These are phyloP conservation scores for Ctenosaura bakeri DNA, from an alignment of 2,797 vertebrate genomes.

Conservation along the genomic window DNA sequence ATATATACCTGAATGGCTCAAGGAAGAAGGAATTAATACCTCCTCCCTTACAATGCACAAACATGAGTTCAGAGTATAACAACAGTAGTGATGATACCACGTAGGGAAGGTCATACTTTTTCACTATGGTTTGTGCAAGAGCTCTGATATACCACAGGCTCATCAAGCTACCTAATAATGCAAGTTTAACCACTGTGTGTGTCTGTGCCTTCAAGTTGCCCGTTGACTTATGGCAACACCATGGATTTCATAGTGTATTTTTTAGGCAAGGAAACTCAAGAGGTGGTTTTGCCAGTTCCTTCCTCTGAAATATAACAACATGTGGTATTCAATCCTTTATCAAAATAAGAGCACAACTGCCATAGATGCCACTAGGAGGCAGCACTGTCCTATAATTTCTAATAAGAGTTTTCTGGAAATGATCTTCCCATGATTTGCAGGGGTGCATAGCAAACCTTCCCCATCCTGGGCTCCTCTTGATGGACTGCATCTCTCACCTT, in stretches of 20 bases:
- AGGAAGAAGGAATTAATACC: neutral
- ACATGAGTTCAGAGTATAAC: neutral
- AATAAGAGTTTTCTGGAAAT: neutral
- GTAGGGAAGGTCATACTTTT: neutral
- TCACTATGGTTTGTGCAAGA: neutral
- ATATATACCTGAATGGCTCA: neutral
- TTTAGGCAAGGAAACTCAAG: too few relatives aligned
- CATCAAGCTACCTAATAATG: too few relatives aligned
- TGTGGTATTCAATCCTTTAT: too few relatives aligned
- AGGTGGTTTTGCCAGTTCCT: too few relatives aligned
- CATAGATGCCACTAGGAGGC: conserved; percentile 15
- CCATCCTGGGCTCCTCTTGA: neutral
- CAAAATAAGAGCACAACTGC: neutral
- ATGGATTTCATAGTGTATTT: too few relatives aligned
- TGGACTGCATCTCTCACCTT: neutral
- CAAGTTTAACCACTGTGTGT: too few relatives aligned
- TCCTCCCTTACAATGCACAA: neutral
- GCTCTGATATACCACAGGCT: neutral
- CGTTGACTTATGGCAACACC: too few relatives aligned
- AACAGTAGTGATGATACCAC: neutral
- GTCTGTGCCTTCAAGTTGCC: too few relatives aligned
- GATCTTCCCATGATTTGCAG: neutral
- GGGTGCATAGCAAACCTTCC: neutral
- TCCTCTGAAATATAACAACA: too few relatives aligned
- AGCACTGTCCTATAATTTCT: neutral